Percentiles rank a stretch among this genome's conserved stretches.
Conservation (phyloP, 1,140 invertebrate species). For the Anoplophora glabripennis region DNA sequence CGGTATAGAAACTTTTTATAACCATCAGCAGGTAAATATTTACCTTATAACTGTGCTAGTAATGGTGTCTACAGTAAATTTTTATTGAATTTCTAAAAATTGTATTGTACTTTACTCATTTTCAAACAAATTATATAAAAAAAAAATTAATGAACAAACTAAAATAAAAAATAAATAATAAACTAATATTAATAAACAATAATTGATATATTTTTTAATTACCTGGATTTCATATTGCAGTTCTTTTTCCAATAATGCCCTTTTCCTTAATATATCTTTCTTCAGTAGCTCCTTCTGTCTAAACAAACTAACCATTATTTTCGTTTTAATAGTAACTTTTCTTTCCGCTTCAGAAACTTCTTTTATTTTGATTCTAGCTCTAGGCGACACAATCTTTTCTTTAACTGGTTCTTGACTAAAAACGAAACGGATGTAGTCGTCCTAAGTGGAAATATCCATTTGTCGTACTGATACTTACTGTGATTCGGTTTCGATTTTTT, state of each 20-base stretch:
- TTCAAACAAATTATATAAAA: too few species aligned
- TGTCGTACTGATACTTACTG: slow-evolving; percentile 31
- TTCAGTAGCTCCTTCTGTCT: slow-evolving; percentile 90
- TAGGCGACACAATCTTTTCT: slow-evolving; percentile 41
- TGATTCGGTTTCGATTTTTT: slow-evolving; percentile 32
- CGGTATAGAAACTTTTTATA: too few species aligned
- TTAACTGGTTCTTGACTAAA: slow-evolving; percentile 32
- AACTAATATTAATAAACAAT: too few species aligned
- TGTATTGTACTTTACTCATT: too few species aligned
- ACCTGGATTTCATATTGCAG: slow-evolving; percentile 87
- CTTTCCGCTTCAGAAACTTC: slow-evolving; percentile 53
- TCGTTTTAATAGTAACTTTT: slow-evolving; percentile 57
- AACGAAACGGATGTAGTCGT: neutral
- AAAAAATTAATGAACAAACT: neutral
- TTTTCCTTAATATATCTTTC: slow-evolving; percentile 89
- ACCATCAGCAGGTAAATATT: too few species aligned
- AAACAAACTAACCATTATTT: slow-evolving; percentile 66
- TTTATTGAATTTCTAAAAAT: too few species aligned
- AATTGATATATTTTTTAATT: too few species aligned
- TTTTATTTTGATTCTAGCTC: slow-evolving; percentile 37
- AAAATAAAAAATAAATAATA: neutral
- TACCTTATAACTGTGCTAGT: too few species aligned
- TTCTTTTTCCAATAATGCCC: slow-evolving; percentile 86
- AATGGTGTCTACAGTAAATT: too few species aligned
- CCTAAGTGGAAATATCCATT: neutral